Percentiles rank a stretch among this genome's conserved stretches.
These are phyloP conservation scores for Cryptoblepharus egeriae DNA, from an alignment of 2,797 vertebrate genomes.

Conservation along the genomic window DNA sequence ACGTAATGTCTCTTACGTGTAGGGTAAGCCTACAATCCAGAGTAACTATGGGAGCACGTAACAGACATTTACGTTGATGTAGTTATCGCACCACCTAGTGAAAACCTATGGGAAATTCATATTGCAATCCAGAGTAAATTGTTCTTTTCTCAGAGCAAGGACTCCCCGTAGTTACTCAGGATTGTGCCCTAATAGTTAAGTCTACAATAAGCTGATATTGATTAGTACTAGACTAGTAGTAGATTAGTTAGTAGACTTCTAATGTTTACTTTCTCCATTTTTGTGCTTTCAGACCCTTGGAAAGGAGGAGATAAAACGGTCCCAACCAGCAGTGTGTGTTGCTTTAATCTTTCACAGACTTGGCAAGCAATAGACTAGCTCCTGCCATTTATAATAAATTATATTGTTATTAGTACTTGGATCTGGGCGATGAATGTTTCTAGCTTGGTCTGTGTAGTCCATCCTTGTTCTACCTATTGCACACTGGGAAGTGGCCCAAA, in stretches of 20 bases:
- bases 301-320: not conserved
- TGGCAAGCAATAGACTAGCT: not conserved
- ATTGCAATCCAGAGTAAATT: too few relatives aligned
- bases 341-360: not conserved
- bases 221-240: too few relatives aligned
- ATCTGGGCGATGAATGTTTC: not conserved
- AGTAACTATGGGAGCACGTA: too few relatives aligned
- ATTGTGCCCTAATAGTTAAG: too few relatives aligned
- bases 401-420: not conserved
- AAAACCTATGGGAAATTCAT: too few relatives aligned
- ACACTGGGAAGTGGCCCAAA: not conserved
- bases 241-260: too few relatives aligned
- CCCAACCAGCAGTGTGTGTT: not conserved
- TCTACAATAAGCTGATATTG: not conserved
- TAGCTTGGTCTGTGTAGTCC: not conserved
- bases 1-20: too few relatives aligned
- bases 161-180: too few relatives aligned
- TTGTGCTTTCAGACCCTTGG: not conserved
- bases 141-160: too few relatives aligned
- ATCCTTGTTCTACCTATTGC: not conserved
- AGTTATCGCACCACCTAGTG: too few relatives aligned
- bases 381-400: not conserved
- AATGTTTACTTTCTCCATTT: slow-evolving; percentile 6
- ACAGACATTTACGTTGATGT: too few relatives aligned
- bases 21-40: too few relatives aligned